Evolutionary conservation across 2,113 vertebrate genomes (phyloP), one percentile per base, ranked within the genome.

Genomic region (Bos indicus): DNA sequence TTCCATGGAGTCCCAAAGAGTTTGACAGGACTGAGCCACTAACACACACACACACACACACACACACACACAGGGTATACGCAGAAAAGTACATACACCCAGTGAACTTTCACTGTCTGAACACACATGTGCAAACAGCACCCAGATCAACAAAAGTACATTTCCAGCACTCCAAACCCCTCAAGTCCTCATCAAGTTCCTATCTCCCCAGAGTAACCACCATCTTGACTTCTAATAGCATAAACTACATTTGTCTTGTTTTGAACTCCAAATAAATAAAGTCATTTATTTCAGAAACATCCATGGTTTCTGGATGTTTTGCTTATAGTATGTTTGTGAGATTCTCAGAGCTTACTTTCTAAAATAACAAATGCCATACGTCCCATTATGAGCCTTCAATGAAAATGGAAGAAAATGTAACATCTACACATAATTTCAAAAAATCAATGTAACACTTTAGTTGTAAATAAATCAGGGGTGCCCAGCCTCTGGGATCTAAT

Each of bases 341-440:
- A 46, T 46, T 88, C 74, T 74, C 90, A 64, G 46, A 80, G 40
- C 9, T 14, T 14, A 57, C 26, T 91, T 91, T 95, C 62, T 83
- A 74, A 88, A 93, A 71, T 82, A 74, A 59, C 80, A 80, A 92
- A 78, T 78, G 28, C 82, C 87, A 81, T 88, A 25, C 4, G 2
- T 94, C 21, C 78, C 25, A 77, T 60, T 88, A 90, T 36, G 13
- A 91, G 23, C 26, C 64, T 93, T 36, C 59, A 64, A 28, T 81
- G 64, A 93, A 84, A 86, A 86, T 28, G 13, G 85, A 92, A 97
- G 30, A 88, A 85, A 85, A 87, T 88, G 30, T 48, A 88, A 90
- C 54, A 86, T 46, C 26, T 56, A 56, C 4, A 30, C 15, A 16
- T 14, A 71, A 51, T 88, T 96, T 80, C 1, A 48, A 96, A 96